Evolutionary conservation across 2,797 vertebrate species (phyloP), one percentile per base, ranked within the genome.

Genomic region (Pygocentrus nattereri): DNA sequence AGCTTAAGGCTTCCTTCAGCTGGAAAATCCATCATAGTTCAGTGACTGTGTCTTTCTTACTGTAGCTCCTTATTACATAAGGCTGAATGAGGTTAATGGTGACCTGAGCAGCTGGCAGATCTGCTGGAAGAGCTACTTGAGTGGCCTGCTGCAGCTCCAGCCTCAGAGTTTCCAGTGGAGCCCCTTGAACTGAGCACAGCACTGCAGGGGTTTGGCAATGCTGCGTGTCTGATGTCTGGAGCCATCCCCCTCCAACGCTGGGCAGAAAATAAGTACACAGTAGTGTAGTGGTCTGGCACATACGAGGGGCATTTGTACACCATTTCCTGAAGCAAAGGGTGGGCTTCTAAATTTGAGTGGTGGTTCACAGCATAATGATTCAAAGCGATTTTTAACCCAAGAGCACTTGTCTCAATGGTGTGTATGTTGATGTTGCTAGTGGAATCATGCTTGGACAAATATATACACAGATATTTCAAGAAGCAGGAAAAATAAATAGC

Each of bases 281-380:
- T 78, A 79, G 79, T 78, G 81, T 74, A 73, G 81, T 84, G 86
- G 84, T 85, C 86, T 85, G 86, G 86, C 86, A 85, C 74, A 81
- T 65, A 72, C 30, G 31, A 85, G 82, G 76, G 82, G 64, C 80
- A 85, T 87, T 87, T 87, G 86, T 85, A 87, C 74, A 87, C 68
- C 81, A 85, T 85, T 87, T 87, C 84, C 82, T 82, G 61, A 58
- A 81, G 74, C 82, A 74, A 82, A 84, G 84, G 82, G 84, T 87
- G 82, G 82, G 79, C 74, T 85, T 72, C 81, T 74, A 67, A 76
- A 81, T 83, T 83, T 82, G 74, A 84, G 74, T 73, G 59, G 80
- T 79, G 83, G 80, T 86, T 87, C 78, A 79, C 68, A 81, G 71
- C 61, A 79, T 56, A 64, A 74, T 82, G 52, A 30, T 80, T 64